A percentile compares a stretch with the other conserved stretches of the same genome.
Evolutionary conservation across 2,113 vertebrate species (phyloP).

Genomic region (Cervus canadensis): DNA sequence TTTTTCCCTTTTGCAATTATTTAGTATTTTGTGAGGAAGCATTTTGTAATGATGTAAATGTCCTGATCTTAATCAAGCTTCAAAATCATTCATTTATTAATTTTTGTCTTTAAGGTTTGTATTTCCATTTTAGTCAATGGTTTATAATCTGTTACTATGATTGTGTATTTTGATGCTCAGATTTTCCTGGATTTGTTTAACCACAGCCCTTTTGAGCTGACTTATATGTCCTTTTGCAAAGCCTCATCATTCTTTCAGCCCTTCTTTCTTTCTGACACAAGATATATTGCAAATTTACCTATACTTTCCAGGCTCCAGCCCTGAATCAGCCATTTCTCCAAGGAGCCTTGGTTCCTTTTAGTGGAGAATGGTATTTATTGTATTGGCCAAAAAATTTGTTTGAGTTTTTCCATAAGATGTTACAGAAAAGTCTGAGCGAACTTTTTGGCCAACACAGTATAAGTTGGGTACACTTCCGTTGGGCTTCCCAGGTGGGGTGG

Average conservation of each 20-base stretch:
- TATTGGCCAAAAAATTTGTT: background rate
- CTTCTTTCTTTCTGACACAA: conserved; percentile 8
- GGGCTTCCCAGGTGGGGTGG: background rate
- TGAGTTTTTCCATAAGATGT: background rate
- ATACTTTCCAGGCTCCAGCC: background rate
- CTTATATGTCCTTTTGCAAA: background rate
- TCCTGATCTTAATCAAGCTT: background rate
- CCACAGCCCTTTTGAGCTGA: background rate
- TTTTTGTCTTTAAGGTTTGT: background rate
- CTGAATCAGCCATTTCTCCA: background rate
- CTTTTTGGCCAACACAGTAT: background rate
- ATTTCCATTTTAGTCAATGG: background rate
- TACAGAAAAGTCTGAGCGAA: background rate
- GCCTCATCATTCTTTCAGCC: background rate
- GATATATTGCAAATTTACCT: background rate
- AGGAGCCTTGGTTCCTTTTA: background rate
- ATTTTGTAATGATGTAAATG: background rate
- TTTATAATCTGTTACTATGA: background rate
- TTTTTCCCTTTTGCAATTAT: background rate
- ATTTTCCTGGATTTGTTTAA: background rate
- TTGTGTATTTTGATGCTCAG: background rate
- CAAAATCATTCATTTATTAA: background rate
- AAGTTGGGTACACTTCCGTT: background rate
- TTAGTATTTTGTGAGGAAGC: background rate
- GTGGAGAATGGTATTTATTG: background rate